phyloP scores from a whole-genome alignment of 1,140 invertebrate genomes.

The Aporrectodea caliginosa region DNA sequence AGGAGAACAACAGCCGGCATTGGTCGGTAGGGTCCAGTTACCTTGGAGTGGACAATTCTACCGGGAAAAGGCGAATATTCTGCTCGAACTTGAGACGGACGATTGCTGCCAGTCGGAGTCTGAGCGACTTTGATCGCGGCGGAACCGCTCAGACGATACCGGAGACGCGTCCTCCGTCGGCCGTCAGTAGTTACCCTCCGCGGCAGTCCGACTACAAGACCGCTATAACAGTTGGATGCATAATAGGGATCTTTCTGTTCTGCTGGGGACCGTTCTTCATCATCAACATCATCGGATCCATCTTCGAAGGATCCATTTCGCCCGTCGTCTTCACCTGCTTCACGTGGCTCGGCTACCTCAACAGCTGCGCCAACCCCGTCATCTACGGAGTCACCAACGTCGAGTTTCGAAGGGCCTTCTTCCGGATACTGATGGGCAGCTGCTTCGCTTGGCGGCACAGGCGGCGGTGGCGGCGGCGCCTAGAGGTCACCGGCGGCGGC shows the following conservation, averaged over 20 bases:
- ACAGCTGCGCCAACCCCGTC: slow-evolving; percentile 58
- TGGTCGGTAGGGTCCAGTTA: no score
- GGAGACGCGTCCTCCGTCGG: no score
- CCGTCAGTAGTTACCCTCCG: background rate
- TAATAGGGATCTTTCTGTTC: slow-evolving; percentile 85
- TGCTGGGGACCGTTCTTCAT: slow-evolving; percentile 96
- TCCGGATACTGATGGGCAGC: slow-evolving; percentile 43
- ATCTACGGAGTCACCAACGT: slow-evolving; percentile 54
- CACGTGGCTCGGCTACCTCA: slow-evolving; percentile 98
- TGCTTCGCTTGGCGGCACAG: background rate
- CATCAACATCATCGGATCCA: slow-evolving; percentile 79
- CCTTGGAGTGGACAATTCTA: background rate
- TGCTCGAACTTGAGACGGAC: background rate
- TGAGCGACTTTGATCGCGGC: background rate
- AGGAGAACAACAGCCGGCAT: no score
- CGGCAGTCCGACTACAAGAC: slow-evolving; percentile 89
- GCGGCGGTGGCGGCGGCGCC: background rate
- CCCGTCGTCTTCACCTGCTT: slow-evolving; percentile 84
- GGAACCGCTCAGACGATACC: background rate
- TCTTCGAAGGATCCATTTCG: slow-evolving; percentile 51
- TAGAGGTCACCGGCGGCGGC: background rate
- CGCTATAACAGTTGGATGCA: slow-evolving; percentile 83
- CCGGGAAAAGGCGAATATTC: background rate
- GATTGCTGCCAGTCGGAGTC: background rate
- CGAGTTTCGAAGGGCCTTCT: slow-evolving; percentile 50